phyloP scores from a whole-genome alignment of 2,888 invertebrate species.

The Bedellia somnulentella region DNA sequence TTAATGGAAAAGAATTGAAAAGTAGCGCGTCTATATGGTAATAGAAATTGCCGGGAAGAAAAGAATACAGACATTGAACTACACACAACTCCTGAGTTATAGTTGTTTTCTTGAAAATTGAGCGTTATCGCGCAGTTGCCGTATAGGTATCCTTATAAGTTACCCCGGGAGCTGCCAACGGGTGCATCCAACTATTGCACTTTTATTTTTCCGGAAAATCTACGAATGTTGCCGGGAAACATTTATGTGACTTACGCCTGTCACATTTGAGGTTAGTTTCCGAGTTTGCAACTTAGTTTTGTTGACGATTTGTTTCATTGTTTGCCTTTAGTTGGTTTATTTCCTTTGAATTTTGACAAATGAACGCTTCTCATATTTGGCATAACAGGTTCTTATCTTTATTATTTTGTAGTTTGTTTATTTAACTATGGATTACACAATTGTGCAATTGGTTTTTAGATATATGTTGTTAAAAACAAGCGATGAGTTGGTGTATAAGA shows the following conservation, averaged over 20 bases:
- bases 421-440: no score
- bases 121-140: conserved; percentile 54
- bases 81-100: conserved; percentile 37
- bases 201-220: conserved; percentile 35
- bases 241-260: conserved; percentile 24
- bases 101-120: conserved; percentile 55
- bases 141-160: no score
- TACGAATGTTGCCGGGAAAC: conserved; percentile 31
- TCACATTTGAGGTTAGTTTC: conserved; percentile 16
- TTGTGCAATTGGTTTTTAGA: no score
- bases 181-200: conserved; percentile 16
- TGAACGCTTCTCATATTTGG: neutral
- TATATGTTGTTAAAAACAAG: no score
- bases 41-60: conserved; percentile 61
- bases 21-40: conserved; percentile 61
- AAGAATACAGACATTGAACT: conserved; percentile 27
- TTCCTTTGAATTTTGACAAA: neutral
- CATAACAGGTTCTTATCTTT: no score
- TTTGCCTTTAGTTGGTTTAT: neutral
- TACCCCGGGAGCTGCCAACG: conserved; percentile 21
- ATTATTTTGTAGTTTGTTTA: no score
- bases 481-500: no score
- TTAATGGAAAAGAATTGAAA: conserved; percentile 63
- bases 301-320: conserved; percentile 1
- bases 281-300: conserved; percentile 2